Conservation (phyloP, 2,888 invertebrate genomes). For the Branchellion lobata region DNA sequence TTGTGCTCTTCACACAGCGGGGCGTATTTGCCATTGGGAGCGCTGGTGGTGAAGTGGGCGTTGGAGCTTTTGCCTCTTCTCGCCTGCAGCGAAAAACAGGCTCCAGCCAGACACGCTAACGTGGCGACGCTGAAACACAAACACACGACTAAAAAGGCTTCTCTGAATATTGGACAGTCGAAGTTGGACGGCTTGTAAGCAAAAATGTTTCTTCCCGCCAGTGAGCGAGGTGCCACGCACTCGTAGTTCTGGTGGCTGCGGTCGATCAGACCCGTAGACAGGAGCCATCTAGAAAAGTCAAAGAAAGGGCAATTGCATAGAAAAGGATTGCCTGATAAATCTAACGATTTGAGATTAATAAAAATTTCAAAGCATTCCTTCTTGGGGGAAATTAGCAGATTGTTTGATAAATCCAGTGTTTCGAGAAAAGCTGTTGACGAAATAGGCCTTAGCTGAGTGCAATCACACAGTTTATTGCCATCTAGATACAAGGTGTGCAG, state of each 20-base stretch:
- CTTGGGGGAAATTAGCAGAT: conserved; percentile 36
- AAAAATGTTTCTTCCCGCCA: conserved; percentile 35
- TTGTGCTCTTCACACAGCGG: conserved; percentile 26
- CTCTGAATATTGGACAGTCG: conserved; percentile 37
- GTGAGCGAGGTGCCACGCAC: conserved; percentile 37
- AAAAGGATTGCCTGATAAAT: conserved; percentile 46
- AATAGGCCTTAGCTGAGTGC: conserved; percentile 15
- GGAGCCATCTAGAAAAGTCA: conserved; percentile 34
- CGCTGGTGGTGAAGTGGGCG: neutral
- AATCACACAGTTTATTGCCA: conserved; percentile 42
- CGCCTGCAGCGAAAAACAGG: neutral
- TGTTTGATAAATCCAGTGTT: conserved; percentile 44
- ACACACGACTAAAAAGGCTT: conserved; percentile 19
- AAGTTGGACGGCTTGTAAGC: conserved; percentile 28
- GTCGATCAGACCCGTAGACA: neutral
- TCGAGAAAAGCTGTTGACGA: conserved; percentile 13
- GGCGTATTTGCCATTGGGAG: conserved; percentile 3
- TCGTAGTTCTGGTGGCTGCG: neutral
- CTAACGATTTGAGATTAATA: conserved; percentile 27
- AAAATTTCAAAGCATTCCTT: conserved; percentile 37
- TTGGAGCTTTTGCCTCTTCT: neutral
- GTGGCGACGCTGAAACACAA: conserved; percentile 1
- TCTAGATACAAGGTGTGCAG: conserved; percentile 42
- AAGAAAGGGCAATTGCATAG: conserved; percentile 36
- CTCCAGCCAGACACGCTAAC: neutral